These are phyloP conservation scores for Zaprionus camerounensis DNA, from an alignment of 1,140 invertebrate genomes.

Conservation along the genomic window DNA sequence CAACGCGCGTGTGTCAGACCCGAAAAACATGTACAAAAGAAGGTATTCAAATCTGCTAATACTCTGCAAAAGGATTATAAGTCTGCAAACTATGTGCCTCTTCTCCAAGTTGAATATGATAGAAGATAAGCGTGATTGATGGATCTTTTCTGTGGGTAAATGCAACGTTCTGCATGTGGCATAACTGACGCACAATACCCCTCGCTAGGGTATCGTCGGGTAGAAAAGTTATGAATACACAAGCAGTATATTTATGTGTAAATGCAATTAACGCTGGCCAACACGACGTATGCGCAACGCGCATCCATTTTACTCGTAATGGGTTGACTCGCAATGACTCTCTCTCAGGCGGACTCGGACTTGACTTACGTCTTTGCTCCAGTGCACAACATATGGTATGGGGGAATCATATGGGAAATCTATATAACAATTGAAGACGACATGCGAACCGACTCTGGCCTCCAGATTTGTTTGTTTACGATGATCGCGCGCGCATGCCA, in stretches of 20 bases:
- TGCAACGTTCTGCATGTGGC: background rate
- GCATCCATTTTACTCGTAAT: conserved; percentile 2
- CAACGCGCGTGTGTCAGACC: conserved; percentile 26
- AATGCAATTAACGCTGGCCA: conserved; percentile 15
- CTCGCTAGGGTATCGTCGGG: background rate
- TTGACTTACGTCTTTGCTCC: conserved; percentile 94
- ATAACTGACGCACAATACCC: background rate
- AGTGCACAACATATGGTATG: conserved; percentile 95
- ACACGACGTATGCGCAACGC: conserved; percentile 3
- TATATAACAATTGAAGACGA: conserved; percentile 94
- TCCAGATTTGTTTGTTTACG: conserved; percentile 88
- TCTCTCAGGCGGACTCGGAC: background rate
- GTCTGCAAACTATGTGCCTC: too few species aligned
- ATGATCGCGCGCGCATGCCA: conserved; percentile 83
- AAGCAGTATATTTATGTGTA: conserved; percentile 1
- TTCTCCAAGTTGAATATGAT: too few species aligned
- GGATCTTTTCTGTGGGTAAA: background rate
- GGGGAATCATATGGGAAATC: conserved; percentile 94
- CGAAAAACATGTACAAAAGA: background rate
- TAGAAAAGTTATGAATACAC: conserved; percentile 6
- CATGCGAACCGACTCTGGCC: conserved; percentile 93
- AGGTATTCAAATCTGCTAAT: too few species aligned
- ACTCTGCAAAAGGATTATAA: too few species aligned
- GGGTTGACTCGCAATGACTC: conserved; percentile 44
- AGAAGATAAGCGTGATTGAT: background rate